A percentile compares a stretch with the other conserved stretches of the same genome.
Evolutionary conservation across 2,888 invertebrate genomes (phyloP).

Genomic region (Helicoverpa assulta): DNA sequence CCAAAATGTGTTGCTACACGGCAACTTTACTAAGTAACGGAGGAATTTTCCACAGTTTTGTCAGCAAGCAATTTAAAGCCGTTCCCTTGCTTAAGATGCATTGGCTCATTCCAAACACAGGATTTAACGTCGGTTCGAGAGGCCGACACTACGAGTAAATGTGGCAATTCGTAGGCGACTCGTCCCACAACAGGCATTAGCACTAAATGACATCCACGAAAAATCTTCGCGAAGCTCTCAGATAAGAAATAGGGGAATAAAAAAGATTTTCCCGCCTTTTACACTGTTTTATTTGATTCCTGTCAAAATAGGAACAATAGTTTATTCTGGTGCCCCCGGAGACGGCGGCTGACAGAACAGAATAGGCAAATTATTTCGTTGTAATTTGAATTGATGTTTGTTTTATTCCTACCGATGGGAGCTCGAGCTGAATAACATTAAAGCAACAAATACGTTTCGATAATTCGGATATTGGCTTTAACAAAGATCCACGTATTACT

Average conservation of each 20-base stretch:
- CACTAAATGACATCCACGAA: slow-evolving; percentile 89
- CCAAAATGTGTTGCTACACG: slow-evolving; percentile 66
- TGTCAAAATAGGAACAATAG: slow-evolving; percentile 62
- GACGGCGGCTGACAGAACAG: slow-evolving; percentile 31
- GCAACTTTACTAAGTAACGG: slow-evolving; percentile 63
- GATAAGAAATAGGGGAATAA: slow-evolving; percentile 84
- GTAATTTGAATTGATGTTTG: slow-evolving; percentile 39
- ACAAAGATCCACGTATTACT: background rate
- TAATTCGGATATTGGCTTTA: background rate
- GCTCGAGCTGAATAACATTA: background rate
- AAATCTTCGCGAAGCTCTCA: slow-evolving; percentile 80
- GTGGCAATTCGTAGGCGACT: slow-evolving; percentile 87
- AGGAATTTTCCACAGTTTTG: slow-evolving; percentile 72
- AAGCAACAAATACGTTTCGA: background rate
- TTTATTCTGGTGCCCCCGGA: slow-evolving; percentile 35
- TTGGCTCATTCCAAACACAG: slow-evolving; percentile 86
- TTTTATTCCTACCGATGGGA: slow-evolving; percentile 12
- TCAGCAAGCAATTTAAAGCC: slow-evolving; percentile 81
- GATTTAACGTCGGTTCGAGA: slow-evolving; percentile 83
- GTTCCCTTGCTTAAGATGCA: slow-evolving; percentile 88
- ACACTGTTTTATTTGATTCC: slow-evolving; percentile 71
- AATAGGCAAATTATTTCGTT: slow-evolving; percentile 42
- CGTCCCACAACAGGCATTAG: slow-evolving; percentile 86
- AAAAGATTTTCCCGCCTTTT: slow-evolving; percentile 77
- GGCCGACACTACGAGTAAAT: slow-evolving; percentile 81